Conservation (phyloP, 2,113 vertebrate genomes). For the Plecotus auritus region DNA sequence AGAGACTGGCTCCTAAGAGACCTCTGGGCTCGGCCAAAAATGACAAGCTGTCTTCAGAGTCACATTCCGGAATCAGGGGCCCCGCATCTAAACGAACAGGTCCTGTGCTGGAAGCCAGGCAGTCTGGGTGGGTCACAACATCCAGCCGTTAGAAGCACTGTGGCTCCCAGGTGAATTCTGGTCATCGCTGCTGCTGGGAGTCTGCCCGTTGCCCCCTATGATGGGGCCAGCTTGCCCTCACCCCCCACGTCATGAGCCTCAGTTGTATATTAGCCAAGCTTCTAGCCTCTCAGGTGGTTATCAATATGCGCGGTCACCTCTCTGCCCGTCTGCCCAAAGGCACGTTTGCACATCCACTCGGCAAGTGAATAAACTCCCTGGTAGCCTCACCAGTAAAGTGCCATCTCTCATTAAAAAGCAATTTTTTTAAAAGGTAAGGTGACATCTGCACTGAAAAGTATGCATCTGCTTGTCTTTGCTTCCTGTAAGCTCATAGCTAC, state of each 20-base stretch:
- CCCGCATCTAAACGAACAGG: rapidly evolving
- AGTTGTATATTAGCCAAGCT: background rate
- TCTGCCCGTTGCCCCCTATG: rapidly evolving
- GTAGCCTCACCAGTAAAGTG: background rate
- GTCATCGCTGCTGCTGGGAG: rapidly evolving
- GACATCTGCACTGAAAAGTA: background rate
- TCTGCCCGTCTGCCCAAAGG: background rate
- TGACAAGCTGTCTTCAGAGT: background rate
- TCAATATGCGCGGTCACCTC: background rate
- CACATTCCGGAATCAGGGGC: background rate
- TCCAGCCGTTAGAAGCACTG: rapidly evolving
- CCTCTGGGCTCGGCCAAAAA: background rate
- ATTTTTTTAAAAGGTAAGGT: background rate
- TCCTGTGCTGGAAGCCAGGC: rapidly evolving
- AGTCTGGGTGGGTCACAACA: rapidly evolving
- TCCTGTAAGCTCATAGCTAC: rapidly evolving
- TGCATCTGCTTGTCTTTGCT: too few species aligned
- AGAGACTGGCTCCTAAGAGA: background rate
- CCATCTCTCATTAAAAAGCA: background rate
- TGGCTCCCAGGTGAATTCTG: rapidly evolving
- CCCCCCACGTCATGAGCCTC: background rate
- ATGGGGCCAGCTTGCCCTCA: too few species aligned
- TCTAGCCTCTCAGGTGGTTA: background rate
- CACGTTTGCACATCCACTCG: background rate
- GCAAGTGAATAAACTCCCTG: background rate